Conservation (phyloP, 2,888 invertebrate genomes). For the Oscheius sp. region DNA sequence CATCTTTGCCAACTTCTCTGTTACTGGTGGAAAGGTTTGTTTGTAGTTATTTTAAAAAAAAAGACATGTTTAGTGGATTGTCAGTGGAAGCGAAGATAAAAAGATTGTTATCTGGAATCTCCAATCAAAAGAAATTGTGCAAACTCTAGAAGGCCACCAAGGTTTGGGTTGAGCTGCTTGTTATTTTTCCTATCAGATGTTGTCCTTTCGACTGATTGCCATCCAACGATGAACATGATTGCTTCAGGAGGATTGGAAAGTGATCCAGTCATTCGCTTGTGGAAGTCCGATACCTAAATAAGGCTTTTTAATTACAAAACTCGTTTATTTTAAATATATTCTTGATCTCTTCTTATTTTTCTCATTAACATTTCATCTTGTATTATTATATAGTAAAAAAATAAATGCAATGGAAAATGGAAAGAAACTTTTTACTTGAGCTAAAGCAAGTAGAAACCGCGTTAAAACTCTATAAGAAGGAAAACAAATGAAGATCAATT, state of each 20-base stretch:
- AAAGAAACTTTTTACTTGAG: conserved; percentile 20
- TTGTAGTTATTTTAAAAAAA: not conserved
- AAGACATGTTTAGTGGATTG: conserved; percentile 85
- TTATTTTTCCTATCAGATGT: conserved; percentile 75
- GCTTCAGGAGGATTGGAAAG: conserved; percentile 97
- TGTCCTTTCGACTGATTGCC: conserved; percentile 96
- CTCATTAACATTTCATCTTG: not conserved
- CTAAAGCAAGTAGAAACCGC: conserved; percentile 30
- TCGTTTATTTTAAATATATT: not conserved
- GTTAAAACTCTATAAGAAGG: conserved; percentile 11
- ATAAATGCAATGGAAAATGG: not conserved
- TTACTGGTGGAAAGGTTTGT: conserved; percentile 94
- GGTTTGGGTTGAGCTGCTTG: conserved; percentile 78
- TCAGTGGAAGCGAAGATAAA: conserved; percentile 99
- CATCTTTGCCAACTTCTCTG: conserved; percentile 99
- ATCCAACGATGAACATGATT: conserved; percentile 98
- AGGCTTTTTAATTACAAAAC: no score
- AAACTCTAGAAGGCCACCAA: conserved; percentile 93
- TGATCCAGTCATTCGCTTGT: conserved; percentile 97
- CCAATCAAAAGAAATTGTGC: conserved; percentile 98
- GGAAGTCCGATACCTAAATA: conserved; percentile 83
- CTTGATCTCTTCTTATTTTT: not conserved
- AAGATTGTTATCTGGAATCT: conserved; percentile 99
- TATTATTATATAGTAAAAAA: not conserved
- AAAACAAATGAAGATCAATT: conserved; percentile 10